Evolutionary conservation across 2,888 invertebrate genomes (phyloP).

Genomic region (Drosophila putrida): DNA sequence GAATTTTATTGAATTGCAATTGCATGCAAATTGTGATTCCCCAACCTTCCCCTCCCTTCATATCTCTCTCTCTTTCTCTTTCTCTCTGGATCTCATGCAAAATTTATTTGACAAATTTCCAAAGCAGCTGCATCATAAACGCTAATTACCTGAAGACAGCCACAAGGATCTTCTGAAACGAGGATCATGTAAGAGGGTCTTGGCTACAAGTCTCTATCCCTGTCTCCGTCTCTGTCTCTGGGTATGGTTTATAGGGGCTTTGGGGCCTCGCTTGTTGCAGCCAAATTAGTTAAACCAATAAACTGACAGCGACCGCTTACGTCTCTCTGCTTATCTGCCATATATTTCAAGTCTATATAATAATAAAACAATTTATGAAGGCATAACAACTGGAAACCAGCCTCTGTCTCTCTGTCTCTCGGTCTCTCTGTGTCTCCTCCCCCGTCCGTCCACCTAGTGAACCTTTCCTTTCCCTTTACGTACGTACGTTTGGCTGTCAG

Average conservation of each 20-base stretch:
- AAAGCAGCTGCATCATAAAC: conserved; percentile 70
- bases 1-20: conserved; percentile 76
- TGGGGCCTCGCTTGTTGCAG: conserved; percentile 16
- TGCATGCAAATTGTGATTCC: conserved; percentile 66
- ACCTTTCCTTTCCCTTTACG: conserved; percentile 5
- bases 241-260: conserved; percentile 18
- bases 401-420: conserved; percentile 21
- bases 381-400: conserved; percentile 58
- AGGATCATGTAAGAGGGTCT: conserved; percentile 1
- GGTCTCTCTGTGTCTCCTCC: background rate
- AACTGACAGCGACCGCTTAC: conserved; percentile 71
- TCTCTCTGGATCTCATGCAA: conserved; percentile 6
- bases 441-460: conserved; percentile 9
- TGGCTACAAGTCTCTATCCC: background rate
- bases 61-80: background rate
- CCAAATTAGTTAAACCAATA: conserved; percentile 81
- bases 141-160: conserved; percentile 60
- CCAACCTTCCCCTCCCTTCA: background rate
- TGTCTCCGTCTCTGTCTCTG: background rate
- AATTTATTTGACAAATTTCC: conserved; percentile 83
- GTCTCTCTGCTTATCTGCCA: conserved; percentile 46
- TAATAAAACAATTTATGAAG: conserved; percentile 80
- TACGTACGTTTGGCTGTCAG: conserved; percentile 52
- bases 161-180: background rate
- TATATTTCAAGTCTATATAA: conserved; percentile 78